These are phyloP conservation scores for Alosa sapidissima DNA, from an alignment of 2,797 vertebrate genomes.

Conservation along the genomic window DNA sequence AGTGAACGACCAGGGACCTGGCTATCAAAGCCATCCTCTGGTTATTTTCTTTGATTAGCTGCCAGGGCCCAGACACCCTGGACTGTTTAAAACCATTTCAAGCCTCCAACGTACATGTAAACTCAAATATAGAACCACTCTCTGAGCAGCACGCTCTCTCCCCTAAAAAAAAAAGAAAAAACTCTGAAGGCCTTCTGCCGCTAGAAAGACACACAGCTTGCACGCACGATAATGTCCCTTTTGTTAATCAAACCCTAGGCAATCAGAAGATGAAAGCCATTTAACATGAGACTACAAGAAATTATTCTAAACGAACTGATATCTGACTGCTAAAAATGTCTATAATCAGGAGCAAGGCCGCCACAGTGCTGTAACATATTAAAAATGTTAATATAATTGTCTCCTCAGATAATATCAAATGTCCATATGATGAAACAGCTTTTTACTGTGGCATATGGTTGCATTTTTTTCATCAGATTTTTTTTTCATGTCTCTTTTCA, in stretches of 20 bases:
- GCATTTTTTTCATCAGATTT: conserved; percentile 13
- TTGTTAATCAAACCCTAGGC: conserved; percentile 16
- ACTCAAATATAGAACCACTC: conserved; percentile 60
- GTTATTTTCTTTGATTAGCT: conserved; percentile 74
- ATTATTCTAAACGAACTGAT: conserved; percentile 16
- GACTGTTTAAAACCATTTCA: conserved; percentile 65
- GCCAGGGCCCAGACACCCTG: conserved; percentile 66
- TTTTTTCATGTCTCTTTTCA: conserved; percentile 11
- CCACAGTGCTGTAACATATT: conserved; percentile 7
- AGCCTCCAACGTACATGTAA: conserved; percentile 65
- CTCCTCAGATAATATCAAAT: conserved; percentile 19
- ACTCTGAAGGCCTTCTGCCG: conserved; percentile 8
- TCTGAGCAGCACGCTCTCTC: conserved; percentile 17
- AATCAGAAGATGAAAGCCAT: conserved; percentile 24
- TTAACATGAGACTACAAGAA: conserved; percentile 19
- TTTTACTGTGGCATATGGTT: conserved; percentile 27
- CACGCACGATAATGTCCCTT: conserved; percentile 4
- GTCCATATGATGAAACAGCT: conserved; percentile 18
- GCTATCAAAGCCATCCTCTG: conserved; percentile 65
- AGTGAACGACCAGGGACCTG: conserved; percentile 59
- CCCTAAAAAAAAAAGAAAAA: conserved; percentile 3
- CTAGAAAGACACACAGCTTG: conserved; percentile 17
- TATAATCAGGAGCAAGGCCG: conserved; percentile 8
- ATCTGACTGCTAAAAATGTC: conserved; percentile 19
- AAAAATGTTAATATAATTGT: conserved; percentile 21